These are phyloP conservation scores for Danio aesculapii DNA, from an alignment of 2,797 vertebrate species.

Conservation along the genomic window DNA sequence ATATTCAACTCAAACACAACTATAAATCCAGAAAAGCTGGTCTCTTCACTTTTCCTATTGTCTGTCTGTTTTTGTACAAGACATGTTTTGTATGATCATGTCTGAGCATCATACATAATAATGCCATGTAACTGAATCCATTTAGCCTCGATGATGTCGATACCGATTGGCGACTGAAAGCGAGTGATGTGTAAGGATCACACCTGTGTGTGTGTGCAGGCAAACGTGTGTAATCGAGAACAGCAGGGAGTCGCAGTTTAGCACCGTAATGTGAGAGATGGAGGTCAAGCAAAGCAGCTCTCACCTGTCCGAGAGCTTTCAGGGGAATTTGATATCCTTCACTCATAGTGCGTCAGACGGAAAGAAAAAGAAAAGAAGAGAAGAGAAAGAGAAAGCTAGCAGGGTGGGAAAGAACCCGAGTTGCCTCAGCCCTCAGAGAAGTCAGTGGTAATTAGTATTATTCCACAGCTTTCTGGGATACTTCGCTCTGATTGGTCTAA, in stretches of 20 bases:
- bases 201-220: constrained; percentile 15
- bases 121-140: constrained; percentile 33
- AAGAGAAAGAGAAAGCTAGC: constrained; percentile 35
- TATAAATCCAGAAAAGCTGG: too few species aligned
- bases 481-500: neutral
- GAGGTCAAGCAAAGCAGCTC: constrained; percentile 25
- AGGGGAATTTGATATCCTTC: constrained; percentile 47
- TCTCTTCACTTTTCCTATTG: too few species aligned
- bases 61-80: too few species aligned
- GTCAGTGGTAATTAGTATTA: neutral
- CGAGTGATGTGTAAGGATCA: constrained; percentile 59
- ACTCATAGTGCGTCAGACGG: constrained; percentile 26
- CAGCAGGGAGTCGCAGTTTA: constrained; percentile 64
- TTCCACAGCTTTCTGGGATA: neutral
- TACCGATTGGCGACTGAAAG: constrained; percentile 49
- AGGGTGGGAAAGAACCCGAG: constrained; percentile 45
- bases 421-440: neutral
- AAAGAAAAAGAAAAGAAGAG: constrained; percentile 16
- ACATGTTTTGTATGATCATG: neutral
- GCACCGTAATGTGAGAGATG: constrained; percentile 43
- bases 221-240: constrained; percentile 57
- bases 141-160: constrained; percentile 60
- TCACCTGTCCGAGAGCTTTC: constrained; percentile 47
- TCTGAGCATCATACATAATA: constrained; percentile 9
- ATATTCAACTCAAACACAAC: too few species aligned